These are phyloP conservation scores for Meiosimyza decipiens DNA, from an alignment of 2,888 invertebrate genomes.

Conservation along the genomic window DNA sequence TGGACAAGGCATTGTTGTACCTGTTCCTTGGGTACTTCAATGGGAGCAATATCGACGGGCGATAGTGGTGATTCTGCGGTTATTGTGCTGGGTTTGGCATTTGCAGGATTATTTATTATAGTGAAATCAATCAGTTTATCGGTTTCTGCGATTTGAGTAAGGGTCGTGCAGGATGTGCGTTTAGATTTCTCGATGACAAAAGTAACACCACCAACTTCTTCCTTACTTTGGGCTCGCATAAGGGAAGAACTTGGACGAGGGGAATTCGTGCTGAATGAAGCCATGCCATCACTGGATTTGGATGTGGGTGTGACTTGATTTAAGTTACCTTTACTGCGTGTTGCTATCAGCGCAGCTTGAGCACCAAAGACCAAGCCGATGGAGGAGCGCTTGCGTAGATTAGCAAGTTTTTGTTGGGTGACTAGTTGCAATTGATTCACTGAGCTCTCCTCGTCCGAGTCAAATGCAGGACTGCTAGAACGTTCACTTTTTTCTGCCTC, in stretches of 20 bases:
- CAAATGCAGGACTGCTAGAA: constrained; percentile 93
- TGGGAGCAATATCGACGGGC: constrained; percentile 63
- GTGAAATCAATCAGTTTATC: constrained; percentile 54
- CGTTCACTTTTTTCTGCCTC: constrained; percentile 81
- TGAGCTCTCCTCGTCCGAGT: constrained; percentile 92
- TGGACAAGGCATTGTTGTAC: constrained; percentile 70
- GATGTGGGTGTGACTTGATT: constrained; percentile 58
- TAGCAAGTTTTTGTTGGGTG: constrained; percentile 60
- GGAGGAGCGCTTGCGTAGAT: constrained; percentile 64
- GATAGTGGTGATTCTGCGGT: constrained; percentile 55
- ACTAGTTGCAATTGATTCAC: constrained; percentile 69
- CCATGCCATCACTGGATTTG: constrained; percentile 60
- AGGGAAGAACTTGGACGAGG: constrained; percentile 46
- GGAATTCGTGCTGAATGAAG: constrained; percentile 40
- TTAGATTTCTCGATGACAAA: constrained; percentile 74
- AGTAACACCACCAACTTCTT: constrained; percentile 71
- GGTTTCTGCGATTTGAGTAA: constrained; percentile 60
- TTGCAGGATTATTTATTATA: constrained; percentile 47
- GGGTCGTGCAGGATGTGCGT: constrained; percentile 65
- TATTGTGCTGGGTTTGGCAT: constrained; percentile 19
- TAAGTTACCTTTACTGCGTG: constrained; percentile 63
- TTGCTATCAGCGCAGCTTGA: constrained; percentile 64
- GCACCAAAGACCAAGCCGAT: constrained; percentile 66
- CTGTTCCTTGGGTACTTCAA: constrained; percentile 60
- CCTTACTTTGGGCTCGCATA: constrained; percentile 59